A percentile compares a stretch with the other conserved stretches of the same genome.
Evolutionary conservation across 2,113 vertebrate species (phyloP).

Genomic region (Sinocyclocheilus rhinocerous): DNA sequence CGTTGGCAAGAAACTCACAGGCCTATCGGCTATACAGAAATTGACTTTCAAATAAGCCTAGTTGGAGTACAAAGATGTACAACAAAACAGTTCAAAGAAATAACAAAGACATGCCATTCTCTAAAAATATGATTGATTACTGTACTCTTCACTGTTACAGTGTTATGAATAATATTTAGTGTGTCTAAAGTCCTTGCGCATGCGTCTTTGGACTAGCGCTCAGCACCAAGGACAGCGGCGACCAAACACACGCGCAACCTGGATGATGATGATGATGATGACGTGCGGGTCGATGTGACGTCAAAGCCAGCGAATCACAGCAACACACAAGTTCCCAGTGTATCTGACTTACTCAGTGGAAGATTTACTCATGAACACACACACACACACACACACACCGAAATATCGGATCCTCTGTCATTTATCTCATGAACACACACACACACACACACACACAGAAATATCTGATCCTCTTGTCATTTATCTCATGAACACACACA

Average conservation of each 20-base stretch:
- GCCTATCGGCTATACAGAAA: background rate
- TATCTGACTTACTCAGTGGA: background rate
- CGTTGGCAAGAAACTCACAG: background rate
- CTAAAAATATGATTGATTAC: background rate
- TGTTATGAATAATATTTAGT: background rate
- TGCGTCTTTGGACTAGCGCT: background rate
- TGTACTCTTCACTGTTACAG: background rate
- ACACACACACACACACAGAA: too few relatives aligned
- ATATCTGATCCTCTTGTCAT: too few relatives aligned
- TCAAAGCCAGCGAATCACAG: background rate
- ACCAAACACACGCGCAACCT: background rate
- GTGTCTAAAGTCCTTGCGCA: background rate
- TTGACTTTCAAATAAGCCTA: background rate
- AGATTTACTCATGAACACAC: background rate
- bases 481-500: too few relatives aligned
- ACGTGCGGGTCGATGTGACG: background rate
- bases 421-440: too few relatives aligned
- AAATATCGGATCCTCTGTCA: background rate
- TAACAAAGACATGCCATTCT: background rate
- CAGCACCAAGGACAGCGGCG: conserved; percentile 31
- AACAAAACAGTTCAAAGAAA: background rate
- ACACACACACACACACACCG: background rate
- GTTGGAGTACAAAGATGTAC: background rate
- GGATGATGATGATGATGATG: background rate
- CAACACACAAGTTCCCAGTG: background rate